phyloP scores from a whole-genome alignment of 53 echinoderm and acorn worm genomes.

The Actinopyga echinites region DNA sequence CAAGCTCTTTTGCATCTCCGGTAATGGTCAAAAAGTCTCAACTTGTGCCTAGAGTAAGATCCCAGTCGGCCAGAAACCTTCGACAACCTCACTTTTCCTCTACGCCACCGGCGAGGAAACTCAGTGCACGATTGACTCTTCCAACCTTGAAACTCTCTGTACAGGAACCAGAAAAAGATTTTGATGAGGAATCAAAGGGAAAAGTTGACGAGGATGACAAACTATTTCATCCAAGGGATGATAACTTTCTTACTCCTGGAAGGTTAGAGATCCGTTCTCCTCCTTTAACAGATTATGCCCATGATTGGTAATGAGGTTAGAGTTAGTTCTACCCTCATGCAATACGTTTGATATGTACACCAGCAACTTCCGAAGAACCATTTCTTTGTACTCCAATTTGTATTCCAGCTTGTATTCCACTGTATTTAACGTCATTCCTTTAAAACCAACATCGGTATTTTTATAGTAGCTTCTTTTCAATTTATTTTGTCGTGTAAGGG shows the following conservation, averaged over 20 bases:
- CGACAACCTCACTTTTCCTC: slow-evolving; percentile 10
- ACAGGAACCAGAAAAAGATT: not conserved
- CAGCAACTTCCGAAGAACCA: too few relatives aligned
- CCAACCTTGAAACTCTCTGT: slow-evolving; percentile 17
- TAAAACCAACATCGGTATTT: too few relatives aligned
- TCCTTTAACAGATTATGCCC: slow-evolving; percentile 19
- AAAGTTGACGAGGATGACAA: not conserved
- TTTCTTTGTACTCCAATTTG: too few relatives aligned
- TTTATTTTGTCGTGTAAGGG: too few relatives aligned
- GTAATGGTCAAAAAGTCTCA: not conserved
- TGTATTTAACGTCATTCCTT: too few relatives aligned
- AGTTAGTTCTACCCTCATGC: too few relatives aligned
- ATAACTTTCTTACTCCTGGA: not conserved
- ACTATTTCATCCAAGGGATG: not conserved
- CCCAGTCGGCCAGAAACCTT: slow-evolving; percentile 2
- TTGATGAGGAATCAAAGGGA: not conserved
- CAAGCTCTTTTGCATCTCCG: not conserved
- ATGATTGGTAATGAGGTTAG: not conserved
- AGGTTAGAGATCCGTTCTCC: slow-evolving; percentile 23
- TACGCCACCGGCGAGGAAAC: not conserved
- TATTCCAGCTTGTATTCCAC: too few relatives aligned
- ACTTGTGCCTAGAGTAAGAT: slow-evolving; percentile 2
- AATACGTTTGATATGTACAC: too few relatives aligned
- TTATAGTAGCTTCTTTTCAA: too few relatives aligned
- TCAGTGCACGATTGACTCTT: not conserved